Base-by-base conservation (phyloP, 2,888 invertebrate species). In the Zygothrica quintamaculata region DNA sequence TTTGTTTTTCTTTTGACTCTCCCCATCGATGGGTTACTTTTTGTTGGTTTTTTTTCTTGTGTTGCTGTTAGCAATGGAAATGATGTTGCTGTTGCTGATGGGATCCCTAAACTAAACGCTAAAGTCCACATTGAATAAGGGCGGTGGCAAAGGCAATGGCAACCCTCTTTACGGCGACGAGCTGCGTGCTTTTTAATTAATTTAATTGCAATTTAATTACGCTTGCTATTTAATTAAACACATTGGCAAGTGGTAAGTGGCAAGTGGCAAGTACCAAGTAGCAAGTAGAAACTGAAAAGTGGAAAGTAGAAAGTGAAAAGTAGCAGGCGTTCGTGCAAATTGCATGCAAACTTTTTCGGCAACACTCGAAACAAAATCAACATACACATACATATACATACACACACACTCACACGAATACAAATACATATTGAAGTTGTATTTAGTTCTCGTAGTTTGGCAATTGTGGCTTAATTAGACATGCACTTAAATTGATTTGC, bases 121-220 rank as follows among this genome's bases (percentile, higher is more conserved):
- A 46, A 47, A 64, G 44, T 57, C 47, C 55, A 39, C 26, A 6
- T 5, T 9, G 31, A n/a, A 13, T 9, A 47, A 56, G 13, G 47
- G 44, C 53, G 44, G 26, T 40, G 62, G 22, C 31, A 18, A 33
- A 40, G 34, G 16, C 6, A 18, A 40, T 48, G 46, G 40, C 44
- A 75, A 64, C 78, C 77, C 84, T 78, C 72, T 66, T 86, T 71
- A 65, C 40, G 51, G 59, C 40, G 46, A 62, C 43, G 58, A 48
- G 76, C 75, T 76, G 88, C 78, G 76, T 85, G 84, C 88, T 88
- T 87, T 81, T 84, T 89, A 88, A 88, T 89, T 89, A 88, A 89
- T 87, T 86, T 89, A 87, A 87, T 87, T 89, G 88, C 75, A 62
- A 87, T 88, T 88, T 87, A 87, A 87, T 87, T 87, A 89, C 88